phyloP scores from a whole-genome alignment of 1,140 invertebrate genomes.

The Drosophila ogumai region DNA sequence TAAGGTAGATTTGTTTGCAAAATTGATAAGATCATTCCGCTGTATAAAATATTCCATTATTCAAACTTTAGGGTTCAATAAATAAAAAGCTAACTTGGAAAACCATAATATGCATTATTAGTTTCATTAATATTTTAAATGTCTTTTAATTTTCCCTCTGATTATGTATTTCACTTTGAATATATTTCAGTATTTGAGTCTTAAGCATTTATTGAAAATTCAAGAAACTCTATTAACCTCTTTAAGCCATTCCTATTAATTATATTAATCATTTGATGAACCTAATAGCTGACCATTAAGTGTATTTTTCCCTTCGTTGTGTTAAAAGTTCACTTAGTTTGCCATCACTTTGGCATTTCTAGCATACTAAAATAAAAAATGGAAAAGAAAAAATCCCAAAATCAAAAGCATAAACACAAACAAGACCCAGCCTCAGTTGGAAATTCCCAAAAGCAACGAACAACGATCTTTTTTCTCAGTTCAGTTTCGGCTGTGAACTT shows the following conservation, averaged over 20 bases:
- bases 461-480: constrained; percentile 34
- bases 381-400: constrained; percentile 21
- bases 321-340: background rate
- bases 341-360: constrained; percentile 15
- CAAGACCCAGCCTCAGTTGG: constrained; percentile 54
- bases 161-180: background rate
- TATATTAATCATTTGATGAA: too few species aligned
- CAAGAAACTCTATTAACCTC: too few species aligned
- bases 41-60: background rate
- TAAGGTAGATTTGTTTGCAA: background rate
- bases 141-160: too few species aligned
- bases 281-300: background rate
- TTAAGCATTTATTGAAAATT: background rate
- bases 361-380: constrained; percentile 30
- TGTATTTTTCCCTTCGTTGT: constrained; percentile 12
- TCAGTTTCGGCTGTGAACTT: constrained; percentile 37
- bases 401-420: constrained; percentile 47
- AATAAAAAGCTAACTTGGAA: too few species aligned
- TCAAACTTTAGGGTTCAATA: too few species aligned
- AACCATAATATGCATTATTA: background rate
- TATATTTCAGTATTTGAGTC: background rate
- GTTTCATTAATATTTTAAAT: background rate
- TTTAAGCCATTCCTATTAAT: background rate
- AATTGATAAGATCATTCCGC: background rate
- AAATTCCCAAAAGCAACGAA: constrained; percentile 48